Conservation (phyloP, 2,797 vertebrate species). For the Silurus lanzhouensis region DNA sequence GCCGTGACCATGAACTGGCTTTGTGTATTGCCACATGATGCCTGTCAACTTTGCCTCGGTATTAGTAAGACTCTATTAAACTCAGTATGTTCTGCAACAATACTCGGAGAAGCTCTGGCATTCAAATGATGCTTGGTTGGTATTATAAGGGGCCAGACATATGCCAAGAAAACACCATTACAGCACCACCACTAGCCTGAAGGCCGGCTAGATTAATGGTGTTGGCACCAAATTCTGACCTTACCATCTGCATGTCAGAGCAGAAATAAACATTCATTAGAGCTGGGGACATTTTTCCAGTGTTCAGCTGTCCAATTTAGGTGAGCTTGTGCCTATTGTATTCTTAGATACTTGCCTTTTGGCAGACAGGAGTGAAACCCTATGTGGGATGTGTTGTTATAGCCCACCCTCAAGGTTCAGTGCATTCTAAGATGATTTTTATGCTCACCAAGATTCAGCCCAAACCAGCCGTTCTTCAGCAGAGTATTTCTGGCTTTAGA, state of each 20-base stretch:
- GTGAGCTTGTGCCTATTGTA: conserved; percentile 3
- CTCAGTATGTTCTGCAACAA: background rate
- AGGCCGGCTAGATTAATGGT: background rate
- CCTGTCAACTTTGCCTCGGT: conserved; percentile 42
- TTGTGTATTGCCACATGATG: conserved; percentile 54
- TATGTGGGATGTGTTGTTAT: background rate
- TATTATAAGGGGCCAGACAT: background rate
- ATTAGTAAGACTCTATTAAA: conserved; percentile 45
- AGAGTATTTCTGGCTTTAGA: background rate
- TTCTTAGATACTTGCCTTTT: background rate
- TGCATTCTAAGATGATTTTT: background rate
- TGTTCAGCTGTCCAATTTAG: conserved; percentile 7
- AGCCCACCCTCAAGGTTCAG: background rate
- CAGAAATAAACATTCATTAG: conserved; percentile 14
- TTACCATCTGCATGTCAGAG: conserved; percentile 14
- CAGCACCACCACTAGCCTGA: conserved; percentile 10
- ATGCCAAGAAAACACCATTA: conserved; percentile 21
- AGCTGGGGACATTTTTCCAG: background rate
- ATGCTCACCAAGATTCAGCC: background rate
- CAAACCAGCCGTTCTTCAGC: background rate
- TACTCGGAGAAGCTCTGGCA: background rate
- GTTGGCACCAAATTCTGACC: conserved; percentile 1
- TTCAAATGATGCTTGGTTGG: background rate
- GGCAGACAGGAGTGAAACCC: background rate
- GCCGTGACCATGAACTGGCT: conserved; percentile 55